Conservation (phyloP, 2,113 vertebrate genomes). For the Myiozetetes cayanensis region DNA sequence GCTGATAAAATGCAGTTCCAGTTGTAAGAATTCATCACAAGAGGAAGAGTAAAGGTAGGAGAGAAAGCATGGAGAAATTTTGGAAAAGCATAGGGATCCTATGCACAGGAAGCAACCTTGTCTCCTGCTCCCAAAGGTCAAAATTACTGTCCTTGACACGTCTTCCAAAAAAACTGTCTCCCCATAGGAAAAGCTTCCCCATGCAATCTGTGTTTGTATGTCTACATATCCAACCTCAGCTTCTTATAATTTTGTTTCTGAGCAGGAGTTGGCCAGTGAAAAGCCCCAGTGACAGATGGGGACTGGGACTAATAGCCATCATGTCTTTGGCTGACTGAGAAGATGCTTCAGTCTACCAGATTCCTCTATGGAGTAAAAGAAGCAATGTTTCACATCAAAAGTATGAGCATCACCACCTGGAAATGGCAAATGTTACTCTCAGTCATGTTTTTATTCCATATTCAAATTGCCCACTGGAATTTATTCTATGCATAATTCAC, state of each 20-base stretch:
- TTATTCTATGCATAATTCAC: background rate
- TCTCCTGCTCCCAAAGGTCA: background rate
- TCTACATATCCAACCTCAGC: background rate
- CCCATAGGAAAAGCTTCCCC: background rate
- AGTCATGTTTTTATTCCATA: background rate
- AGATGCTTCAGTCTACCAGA: background rate
- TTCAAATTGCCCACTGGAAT: background rate
- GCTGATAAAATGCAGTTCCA: background rate
- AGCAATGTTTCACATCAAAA: background rate
- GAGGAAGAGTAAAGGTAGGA: background rate
- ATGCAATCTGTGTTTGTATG: background rate
- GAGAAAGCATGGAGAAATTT: background rate
- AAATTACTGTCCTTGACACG: background rate
- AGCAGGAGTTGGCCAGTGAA: background rate
- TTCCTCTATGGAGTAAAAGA: background rate
- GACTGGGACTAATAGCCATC: background rate
- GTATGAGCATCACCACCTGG: background rate
- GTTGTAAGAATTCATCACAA: background rate
- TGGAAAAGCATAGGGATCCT: background rate
- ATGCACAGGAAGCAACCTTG: background rate
- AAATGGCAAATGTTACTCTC: background rate
- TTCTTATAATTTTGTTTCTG: background rate
- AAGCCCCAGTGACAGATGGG: background rate
- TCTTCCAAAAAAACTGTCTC: background rate
- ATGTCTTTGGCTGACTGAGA: background rate